These are phyloP conservation scores for Tetramorium bicarinatum DNA, from an alignment of 2,888 invertebrate genomes.

Conservation along the genomic window DNA sequence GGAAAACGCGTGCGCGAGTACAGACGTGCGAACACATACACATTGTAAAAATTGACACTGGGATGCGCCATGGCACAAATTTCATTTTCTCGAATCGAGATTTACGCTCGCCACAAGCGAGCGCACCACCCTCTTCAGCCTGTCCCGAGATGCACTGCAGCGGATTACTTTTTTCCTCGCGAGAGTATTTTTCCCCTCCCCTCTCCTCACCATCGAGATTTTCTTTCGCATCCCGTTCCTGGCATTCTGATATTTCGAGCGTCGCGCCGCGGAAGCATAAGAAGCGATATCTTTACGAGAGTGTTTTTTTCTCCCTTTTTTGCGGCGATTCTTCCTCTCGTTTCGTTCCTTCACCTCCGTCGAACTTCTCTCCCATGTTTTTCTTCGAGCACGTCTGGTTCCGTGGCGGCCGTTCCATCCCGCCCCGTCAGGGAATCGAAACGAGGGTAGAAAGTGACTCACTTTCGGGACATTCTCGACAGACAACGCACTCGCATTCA, in stretches of 20 bases:
- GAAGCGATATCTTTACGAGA: constrained; percentile 73
- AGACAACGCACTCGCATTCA: constrained; percentile 65
- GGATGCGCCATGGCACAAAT: constrained; percentile 51
- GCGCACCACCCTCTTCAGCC: constrained; percentile 23
- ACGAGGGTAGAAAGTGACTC: constrained; percentile 73
- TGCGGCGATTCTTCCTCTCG: constrained; percentile 13
- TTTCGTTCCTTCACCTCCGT: constrained; percentile 14
- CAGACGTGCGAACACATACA: background rate
- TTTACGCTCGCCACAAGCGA: constrained; percentile 60
- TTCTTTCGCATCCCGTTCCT: constrained; percentile 31
- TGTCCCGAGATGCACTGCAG: constrained; percentile 59
- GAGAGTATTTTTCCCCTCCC: constrained; percentile 55
- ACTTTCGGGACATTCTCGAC: constrained; percentile 66
- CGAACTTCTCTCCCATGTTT: constrained; percentile 66
- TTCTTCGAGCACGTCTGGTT: constrained; percentile 62
- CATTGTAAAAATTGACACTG: constrained; percentile 41
- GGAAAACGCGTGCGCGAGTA: constrained; percentile 23
- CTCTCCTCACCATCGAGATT: background rate
- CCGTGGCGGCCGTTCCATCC: constrained; percentile 61
- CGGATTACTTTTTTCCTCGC: constrained; percentile 61
- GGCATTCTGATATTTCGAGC: constrained; percentile 68
- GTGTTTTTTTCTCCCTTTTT: constrained; percentile 42
- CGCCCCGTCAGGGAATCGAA: constrained; percentile 60
- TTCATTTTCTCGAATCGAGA: constrained; percentile 60
- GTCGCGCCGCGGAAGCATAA: constrained; percentile 63